Conservation (phyloP, 2,113 vertebrate species). For the Oxyura jamaicensis region DNA sequence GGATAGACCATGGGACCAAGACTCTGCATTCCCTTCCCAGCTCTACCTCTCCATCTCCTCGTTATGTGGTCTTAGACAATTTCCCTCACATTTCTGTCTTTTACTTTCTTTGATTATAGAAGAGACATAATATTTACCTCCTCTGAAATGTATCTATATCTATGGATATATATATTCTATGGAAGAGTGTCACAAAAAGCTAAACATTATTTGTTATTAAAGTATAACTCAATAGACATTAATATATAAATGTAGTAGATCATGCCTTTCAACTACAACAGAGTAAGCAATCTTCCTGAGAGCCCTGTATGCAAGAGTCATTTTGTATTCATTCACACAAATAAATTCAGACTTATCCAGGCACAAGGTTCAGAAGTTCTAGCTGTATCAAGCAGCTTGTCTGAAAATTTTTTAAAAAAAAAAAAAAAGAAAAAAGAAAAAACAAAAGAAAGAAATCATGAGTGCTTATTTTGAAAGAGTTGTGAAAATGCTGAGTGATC, state of each 20-base stretch:
- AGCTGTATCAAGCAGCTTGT: not conserved
- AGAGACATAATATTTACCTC: not conserved
- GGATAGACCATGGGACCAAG: not conserved
- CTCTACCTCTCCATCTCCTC: not conserved
- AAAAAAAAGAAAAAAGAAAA: too few species aligned
- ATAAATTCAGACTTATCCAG: not conserved
- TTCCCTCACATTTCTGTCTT: not conserved
- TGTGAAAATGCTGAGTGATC: rapidly evolving
- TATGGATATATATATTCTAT: not conserved
- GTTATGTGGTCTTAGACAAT: not conserved
- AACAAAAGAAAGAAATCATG: not conserved
- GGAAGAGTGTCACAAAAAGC: not conserved
- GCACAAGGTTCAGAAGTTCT: not conserved
- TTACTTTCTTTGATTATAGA: not conserved
- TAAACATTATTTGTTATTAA: not conserved
- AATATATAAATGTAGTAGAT: not conserved
- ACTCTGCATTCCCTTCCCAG: not conserved
- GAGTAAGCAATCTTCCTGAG: not conserved
- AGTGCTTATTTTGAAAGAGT: not conserved
- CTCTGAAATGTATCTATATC: not conserved
- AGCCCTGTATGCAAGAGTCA: not conserved
- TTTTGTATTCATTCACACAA: not conserved
- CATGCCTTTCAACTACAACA: not conserved
- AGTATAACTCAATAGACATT: not conserved
- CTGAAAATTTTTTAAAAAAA: too few species aligned